Conservation (phyloP, 37 sponge, comb jelly and placozoan species). For the Axinella damicornis region DNA sequence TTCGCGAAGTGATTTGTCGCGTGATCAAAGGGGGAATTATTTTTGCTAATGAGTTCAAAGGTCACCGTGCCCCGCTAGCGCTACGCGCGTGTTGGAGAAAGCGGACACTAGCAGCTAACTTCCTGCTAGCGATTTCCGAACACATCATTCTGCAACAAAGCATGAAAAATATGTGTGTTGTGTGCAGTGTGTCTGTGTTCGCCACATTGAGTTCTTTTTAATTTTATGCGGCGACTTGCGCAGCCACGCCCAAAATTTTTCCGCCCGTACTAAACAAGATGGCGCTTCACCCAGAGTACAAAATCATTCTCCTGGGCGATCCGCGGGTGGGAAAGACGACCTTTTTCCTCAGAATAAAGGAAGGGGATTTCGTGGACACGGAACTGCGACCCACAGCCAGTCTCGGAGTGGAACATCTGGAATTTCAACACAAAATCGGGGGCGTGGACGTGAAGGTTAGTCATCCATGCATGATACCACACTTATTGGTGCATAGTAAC, state of each 20-base stretch:
- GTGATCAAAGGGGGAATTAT: no score
- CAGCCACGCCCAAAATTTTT: no score
- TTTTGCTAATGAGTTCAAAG: no score
- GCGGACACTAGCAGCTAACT: no score
- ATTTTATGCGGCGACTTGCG: no score
- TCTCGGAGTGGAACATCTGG: conserved; percentile 44
- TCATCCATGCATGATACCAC: neutral
- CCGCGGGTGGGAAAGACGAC: conserved; percentile 78
- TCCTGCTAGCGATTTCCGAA: no score
- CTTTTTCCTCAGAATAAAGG: conserved; percentile 43
- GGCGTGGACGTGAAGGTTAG: conserved; percentile 31
- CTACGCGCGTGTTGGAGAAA: no score
- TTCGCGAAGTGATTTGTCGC: neutral
- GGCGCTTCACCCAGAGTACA: conserved; percentile 28
- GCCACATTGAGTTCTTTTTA: no score
- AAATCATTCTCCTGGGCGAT: conserved; percentile 76
- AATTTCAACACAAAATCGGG: conserved; percentile 10
- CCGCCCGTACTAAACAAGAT: neutral
- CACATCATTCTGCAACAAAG: no score
- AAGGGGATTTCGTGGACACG: conserved; percentile 46
- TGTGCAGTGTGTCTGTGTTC: no score
- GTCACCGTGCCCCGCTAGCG: no score
- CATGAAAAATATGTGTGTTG: no score
- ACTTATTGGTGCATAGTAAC: neutral
- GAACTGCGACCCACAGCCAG: conserved; percentile 9